Base-by-base conservation (phyloP, 2,888 invertebrate genomes). In the Synanthedon tipuliformis region DNA sequence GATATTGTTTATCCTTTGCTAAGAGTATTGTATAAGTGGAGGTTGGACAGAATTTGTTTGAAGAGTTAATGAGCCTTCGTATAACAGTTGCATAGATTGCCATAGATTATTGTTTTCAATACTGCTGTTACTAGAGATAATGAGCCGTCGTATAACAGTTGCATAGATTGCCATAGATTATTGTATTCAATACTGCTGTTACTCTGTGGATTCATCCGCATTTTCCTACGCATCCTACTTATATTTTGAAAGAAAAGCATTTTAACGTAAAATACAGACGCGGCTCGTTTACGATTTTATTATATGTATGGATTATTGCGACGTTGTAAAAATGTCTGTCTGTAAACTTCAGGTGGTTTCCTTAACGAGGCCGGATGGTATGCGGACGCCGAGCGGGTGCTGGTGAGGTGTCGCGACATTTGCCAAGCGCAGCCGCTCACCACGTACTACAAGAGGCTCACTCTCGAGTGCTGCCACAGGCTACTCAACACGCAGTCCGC, bases 291-390 rank as follows among this genome's bases (percentile, higher is more conserved):
- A 23, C 23, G 5, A 23, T 5, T 23, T 23, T 23, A 23, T 23
- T 23, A 23, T 23, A 23, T 23, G 23, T 23, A 23, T 23, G 5
- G 4, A 23, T 48, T 27, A 52, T 23, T 41, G 40, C 7, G 15
- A 41, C 54, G 51, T 12, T n/a, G 4, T 54, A 18, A 3, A 54
- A 51, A 58, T 34, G 54, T 34, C 2, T 34, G 8, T 34, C 8
- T 34, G 34, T 34, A 34, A 34, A 34, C 60, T 65, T 50, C 86
- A 86, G 94, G 94, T 55, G 90, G 90, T 57, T 97, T 97, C 82
- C 90, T 97, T 4, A 93, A 93, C 71, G 97, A 97, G 71, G 94
- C 95, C 0, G 96, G 96, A 0, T 96, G 95, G 94, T 93, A 93
- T 73, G 87, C 88, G 58, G 93, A 94, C 69, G 93, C 94, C 57